Base-by-base conservation (phyloP, 2,888 invertebrate species). In the Leptopilina drosophilae region DNA sequence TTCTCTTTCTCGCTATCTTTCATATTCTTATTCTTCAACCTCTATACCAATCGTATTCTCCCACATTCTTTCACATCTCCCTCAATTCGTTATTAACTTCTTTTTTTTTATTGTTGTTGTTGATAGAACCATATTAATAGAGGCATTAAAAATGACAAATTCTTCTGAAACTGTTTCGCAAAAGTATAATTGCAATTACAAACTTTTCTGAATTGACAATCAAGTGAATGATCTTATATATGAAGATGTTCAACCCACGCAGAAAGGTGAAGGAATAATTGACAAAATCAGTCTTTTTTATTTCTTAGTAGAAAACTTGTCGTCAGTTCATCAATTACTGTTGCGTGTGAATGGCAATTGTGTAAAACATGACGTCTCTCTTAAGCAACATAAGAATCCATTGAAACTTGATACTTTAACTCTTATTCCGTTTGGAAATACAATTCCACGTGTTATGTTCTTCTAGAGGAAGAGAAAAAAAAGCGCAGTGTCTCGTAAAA, bases 1-100 rank as follows among this genome's bases (percentile, higher is more conserved):
- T 83, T 79, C 81, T 84, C 77, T 77, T 83, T 33, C 80, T 69
- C 77, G 82, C 82, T 83, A 82, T 76, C 77, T 78, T 78, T 77
- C 77, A 65, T 82, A 75, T 79, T 78, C 69, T 81, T 84, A 80
- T 26, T 69, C 81, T 73, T 81, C 80, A 62, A 77, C 78, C 59
- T 59, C 80, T 64, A 79, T 33, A 79, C 81, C 59, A 78, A 73
- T 15, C 78, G 77, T 49, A 80, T 79, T 65, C 82, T 79, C 76
- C 81, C 79, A 78, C 84, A 76, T 77, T 82, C 76, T 80, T 78
- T 77, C 78, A 76, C 66, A 80, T 80, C 76, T n/a, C 56, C 81
- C 80, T 64, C 77, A 78, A 64, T 69, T 75, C 14, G 9, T 59
- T 77, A 59, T 26, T 49, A 64, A 64, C 77, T 56, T 42, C 42